A percentile compares a stretch with the other conserved stretches of the same genome.
These are phyloP conservation scores for Sarotherodon lohbergeri DNA, from an alignment of 2,113 vertebrate genomes.

Conservation along the genomic window DNA sequence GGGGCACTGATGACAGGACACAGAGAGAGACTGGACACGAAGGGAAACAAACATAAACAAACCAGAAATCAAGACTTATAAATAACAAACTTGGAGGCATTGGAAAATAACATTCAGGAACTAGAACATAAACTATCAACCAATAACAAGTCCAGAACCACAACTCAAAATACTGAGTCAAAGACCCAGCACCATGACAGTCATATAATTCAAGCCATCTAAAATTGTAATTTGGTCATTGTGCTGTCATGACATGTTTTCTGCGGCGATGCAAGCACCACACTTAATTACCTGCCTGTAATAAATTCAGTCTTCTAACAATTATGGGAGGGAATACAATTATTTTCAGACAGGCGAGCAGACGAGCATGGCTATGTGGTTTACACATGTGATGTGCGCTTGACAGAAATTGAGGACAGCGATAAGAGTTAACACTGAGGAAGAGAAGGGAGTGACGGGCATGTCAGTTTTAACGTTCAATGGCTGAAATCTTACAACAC, in stretches of 20 bases:
- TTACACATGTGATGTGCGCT: not conserved
- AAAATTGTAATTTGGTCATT: constrained; percentile 15
- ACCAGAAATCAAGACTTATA: not conserved
- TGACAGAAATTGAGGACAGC: not conserved
- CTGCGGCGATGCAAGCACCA: constrained; percentile 1
- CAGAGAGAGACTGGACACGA: not conserved
- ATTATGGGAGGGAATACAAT: constrained; percentile 9
- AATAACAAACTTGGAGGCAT: not conserved
- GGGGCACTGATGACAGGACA: not conserved
- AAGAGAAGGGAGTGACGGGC: not conserved
- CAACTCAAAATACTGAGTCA: not conserved
- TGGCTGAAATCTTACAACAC: not conserved
- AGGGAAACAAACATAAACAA: not conserved
- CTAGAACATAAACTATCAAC: not conserved
- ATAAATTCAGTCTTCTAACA: constrained; percentile 3
- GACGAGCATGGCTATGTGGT: not conserved
- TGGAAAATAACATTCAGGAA: not conserved
- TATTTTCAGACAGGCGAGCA: not conserved
- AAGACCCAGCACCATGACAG: not conserved
- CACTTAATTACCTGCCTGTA: constrained; percentile 6
- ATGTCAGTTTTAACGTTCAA: not conserved
- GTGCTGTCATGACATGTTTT: not conserved
- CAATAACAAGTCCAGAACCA: not conserved
- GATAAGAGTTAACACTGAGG: not conserved
- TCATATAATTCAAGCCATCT: not conserved